Conservation (phyloP, 2,888 invertebrate genomes). For the Anthrax anthrax region DNA sequence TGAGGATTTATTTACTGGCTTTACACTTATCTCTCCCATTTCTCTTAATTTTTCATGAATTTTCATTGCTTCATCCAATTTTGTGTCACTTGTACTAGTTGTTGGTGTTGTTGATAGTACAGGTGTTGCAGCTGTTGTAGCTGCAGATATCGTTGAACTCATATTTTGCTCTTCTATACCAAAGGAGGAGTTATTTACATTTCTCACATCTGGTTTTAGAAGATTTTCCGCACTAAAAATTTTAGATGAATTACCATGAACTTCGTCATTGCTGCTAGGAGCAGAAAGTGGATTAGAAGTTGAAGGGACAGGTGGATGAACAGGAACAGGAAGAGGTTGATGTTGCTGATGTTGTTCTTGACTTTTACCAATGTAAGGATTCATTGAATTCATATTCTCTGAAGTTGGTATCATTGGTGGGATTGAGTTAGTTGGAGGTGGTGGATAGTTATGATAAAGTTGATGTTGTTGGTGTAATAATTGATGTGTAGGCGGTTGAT, state of each 20-base stretch:
- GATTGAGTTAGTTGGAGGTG: too few relatives aligned
- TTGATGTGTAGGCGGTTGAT: too few relatives aligned
- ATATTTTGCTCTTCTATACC: background rate
- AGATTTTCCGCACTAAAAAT: background rate
- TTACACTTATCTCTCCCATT: constrained; percentile 43
- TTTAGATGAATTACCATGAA: background rate
- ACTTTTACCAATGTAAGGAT: background rate
- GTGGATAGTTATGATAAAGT: background rate
- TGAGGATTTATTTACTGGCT: constrained; percentile 22
- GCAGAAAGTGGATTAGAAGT: background rate
- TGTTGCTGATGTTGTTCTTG: background rate
- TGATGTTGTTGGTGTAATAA: background rate
- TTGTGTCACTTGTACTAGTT: background rate
- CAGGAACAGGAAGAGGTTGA: background rate
- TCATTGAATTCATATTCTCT: too few relatives aligned
- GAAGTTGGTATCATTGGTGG: background rate
- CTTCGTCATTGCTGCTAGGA: background rate
- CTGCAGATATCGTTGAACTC: background rate
- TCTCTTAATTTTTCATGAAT: constrained; percentile 48
- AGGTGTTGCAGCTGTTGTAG: too few relatives aligned
- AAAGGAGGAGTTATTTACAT: background rate
- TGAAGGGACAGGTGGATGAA: background rate
- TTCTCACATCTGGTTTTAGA: background rate
- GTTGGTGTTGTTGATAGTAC: too few relatives aligned
- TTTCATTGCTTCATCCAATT: background rate